phyloP scores from a whole-genome alignment of 1,140 invertebrate genomes.

The Cydia pomonella region DNA sequence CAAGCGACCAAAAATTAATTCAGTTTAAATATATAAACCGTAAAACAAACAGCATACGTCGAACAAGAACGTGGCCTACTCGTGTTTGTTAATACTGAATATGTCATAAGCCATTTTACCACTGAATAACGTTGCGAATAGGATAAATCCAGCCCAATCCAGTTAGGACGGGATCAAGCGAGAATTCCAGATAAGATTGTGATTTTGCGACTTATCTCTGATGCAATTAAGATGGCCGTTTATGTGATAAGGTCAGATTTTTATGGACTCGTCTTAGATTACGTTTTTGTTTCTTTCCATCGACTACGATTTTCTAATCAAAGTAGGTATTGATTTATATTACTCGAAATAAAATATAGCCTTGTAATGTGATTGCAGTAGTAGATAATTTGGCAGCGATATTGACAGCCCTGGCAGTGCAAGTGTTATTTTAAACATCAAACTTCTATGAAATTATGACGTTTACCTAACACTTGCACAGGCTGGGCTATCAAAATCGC shows the following conservation, averaged over 20 bases:
- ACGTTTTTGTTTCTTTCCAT: neutral
- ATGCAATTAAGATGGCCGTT: conserved; percentile 28
- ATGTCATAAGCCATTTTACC: neutral
- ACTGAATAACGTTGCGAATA: neutral
- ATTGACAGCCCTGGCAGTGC: no score
- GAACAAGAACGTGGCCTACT: neutral
- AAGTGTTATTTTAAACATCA: no score
- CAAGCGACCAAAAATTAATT: neutral
- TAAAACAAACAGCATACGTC: neutral
- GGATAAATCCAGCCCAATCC: conserved; percentile 22
- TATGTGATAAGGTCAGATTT: conserved; percentile 13
- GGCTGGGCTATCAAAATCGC: no score
- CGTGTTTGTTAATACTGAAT: neutral
- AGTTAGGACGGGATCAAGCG: conserved; percentile 17
- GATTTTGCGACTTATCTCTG: conserved; percentile 13
- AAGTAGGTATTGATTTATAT: neutral
- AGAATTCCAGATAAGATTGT: conserved; percentile 23
- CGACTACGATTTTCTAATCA: neutral
- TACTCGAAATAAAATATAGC: neutral
- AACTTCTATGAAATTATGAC: no score
- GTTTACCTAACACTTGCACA: no score
- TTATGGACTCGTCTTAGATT: conserved; percentile 4
- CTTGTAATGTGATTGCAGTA: no score
- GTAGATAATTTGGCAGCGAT: no score
- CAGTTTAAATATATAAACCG: neutral